Evolutionary conservation across 1,140 invertebrate genomes (phyloP), one percentile per base, ranked within the genome.

Genomic region (Aphidius ervi): DNA sequence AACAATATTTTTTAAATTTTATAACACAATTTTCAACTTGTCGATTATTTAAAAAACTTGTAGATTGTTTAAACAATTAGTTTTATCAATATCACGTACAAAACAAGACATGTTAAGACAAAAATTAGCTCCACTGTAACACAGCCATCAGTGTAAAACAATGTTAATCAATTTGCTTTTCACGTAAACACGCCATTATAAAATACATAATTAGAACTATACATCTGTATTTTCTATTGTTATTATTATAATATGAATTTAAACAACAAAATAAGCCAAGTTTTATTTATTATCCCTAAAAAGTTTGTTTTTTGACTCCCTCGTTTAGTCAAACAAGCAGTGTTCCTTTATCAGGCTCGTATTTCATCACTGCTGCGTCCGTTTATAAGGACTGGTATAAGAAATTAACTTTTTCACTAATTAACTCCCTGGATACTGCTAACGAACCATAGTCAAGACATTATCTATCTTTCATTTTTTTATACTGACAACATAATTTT

Each of bases 351-450:
- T 78, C 76, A 76, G 70, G 67, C 72, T 76, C 74, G 71, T 78
- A 76, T 78, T 78, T 76, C 76, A 76, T 77, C 70, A 70, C 65
- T 16, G 45, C 59, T 64, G 70, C 69, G 72, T 73, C 73, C 72
- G 70, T 72, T 76, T 75, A 77, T 75, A 68, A 75, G 65, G 68
- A 67, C 70, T 63, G 67, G 68, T 70, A 74, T 53, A 47, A 76
- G 74, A 76, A 76, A 76, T 76, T 72, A 76, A 78, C 74, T 78
- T 78, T 75, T 76, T 77, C 75, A 70, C 75, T 76, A 78, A 78
- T 78, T 76, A 76, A 78, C 74, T 78, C 74, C 74, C 74, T 60
- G 56, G 69, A 72, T 39, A 71, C 57, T 68, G 68, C 69, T 76
- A 76, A 78, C 74, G 76, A 78, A 76, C 74, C 74, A 68, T 71